phyloP scores from a whole-genome alignment of 2,888 invertebrate species.

The Phoronis australis region DNA sequence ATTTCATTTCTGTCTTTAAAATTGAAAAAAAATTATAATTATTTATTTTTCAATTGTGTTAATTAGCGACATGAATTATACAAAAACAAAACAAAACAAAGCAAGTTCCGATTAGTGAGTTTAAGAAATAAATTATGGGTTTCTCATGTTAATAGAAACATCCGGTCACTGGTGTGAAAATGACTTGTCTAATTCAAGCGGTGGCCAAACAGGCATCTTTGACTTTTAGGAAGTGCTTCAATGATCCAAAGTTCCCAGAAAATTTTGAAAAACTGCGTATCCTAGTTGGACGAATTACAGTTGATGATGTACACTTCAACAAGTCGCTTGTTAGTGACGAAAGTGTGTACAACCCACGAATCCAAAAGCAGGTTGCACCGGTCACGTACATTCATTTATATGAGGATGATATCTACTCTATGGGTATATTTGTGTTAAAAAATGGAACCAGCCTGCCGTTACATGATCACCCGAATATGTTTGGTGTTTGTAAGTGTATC shows the following conservation, averaged over 20 bases:
- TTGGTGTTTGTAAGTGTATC: slow-evolving; percentile 74
- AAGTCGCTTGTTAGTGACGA: slow-evolving; percentile 19
- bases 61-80: no score
- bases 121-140: no score
- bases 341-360: no score
- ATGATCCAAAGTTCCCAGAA: slow-evolving; percentile 22
- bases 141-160: no score
- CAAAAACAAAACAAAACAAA: no score
- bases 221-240: slow-evolving; percentile 21
- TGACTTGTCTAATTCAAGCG: slow-evolving; percentile 32
- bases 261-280: slow-evolving; percentile 22
- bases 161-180: slow-evolving; percentile 13
- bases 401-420: slow-evolving; percentile 61
- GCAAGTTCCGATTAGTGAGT: no score
- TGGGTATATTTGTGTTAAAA: slow-evolving; percentile 59
- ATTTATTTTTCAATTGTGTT: no score
- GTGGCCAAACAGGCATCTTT: slow-evolving; percentile 22
- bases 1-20: no score
- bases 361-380: no score
- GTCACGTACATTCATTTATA: slow-evolving; percentile 81
- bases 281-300: slow-evolving; percentile 28
- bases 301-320: slow-evolving; percentile 38
- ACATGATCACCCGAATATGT: slow-evolving; percentile 90
- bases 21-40: no score
- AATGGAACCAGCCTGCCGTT: slow-evolving; percentile 77